Percentiles rank a stretch among this genome's conserved stretches.
These are phyloP conservation scores for Aspidiotus destructor DNA, from an alignment of 2,888 invertebrate genomes.

Conservation along the genomic window DNA sequence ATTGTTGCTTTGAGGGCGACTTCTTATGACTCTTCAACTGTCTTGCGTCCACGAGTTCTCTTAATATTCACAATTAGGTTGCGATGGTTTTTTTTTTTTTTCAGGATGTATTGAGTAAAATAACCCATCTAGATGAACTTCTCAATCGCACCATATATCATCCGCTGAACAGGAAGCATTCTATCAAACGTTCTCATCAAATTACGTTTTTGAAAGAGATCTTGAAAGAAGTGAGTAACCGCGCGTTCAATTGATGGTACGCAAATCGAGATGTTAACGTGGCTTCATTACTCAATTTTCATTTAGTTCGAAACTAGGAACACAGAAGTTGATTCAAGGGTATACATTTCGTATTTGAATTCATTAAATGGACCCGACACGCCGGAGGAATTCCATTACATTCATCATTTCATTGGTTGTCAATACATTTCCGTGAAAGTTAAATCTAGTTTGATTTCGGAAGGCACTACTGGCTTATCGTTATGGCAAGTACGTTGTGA, in stretches of 20 bases:
- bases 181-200: constrained; percentile 54
- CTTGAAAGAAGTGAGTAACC: no score
- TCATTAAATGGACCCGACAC: constrained; percentile 44
- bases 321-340: constrained; percentile 53
- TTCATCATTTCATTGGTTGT: constrained; percentile 52
- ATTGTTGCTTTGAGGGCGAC: not conserved
- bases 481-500: constrained; percentile 60
- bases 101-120: constrained; percentile 23
- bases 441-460: constrained; percentile 59
- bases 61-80: not conserved
- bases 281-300: not conserved
- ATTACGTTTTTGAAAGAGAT: constrained; percentile 52
- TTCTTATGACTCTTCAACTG: not conserved
- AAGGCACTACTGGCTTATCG: constrained; percentile 69
- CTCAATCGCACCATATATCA: constrained; percentile 43
- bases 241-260: no score
- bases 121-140: constrained; percentile 8
- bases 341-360: constrained; percentile 53
- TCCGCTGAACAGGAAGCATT: constrained; percentile 44
- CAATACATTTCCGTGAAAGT: constrained; percentile 52
- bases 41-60: not conserved
- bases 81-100: not conserved
- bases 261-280: no score
- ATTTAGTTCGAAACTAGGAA: constrained; percentile 46
- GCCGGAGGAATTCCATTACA: constrained; percentile 42